Percentiles rank a stretch among this genome's conserved stretches.
phyloP scores from a whole-genome alignment of 1,140 invertebrate genomes.

The Brachionus rotundiformis region DNA sequence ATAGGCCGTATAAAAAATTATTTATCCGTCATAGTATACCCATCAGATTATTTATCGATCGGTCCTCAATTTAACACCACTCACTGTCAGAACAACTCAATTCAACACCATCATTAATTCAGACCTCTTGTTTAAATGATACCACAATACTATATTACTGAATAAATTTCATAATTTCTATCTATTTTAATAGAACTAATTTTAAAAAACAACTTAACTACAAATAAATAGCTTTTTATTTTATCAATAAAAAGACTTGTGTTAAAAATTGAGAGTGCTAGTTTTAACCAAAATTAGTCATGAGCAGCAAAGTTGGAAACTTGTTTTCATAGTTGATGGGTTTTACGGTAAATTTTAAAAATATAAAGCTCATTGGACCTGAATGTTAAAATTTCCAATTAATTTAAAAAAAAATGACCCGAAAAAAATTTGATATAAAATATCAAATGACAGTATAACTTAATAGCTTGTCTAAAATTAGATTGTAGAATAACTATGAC shows the following conservation, averaged over 20 bases:
- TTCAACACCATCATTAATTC: too few relatives aligned
- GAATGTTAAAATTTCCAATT: background rate
- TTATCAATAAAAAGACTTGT: too few relatives aligned
- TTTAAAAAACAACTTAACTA: too few relatives aligned
- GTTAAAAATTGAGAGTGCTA: background rate
- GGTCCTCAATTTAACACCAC: background rate
- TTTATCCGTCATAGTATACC: background rate
- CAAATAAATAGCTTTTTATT: too few relatives aligned
- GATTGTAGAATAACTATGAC: background rate
- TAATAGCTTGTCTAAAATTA: constrained; percentile 9
- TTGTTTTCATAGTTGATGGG: background rate
- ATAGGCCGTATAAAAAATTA: too few relatives aligned
- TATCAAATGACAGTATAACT: constrained; percentile 11
- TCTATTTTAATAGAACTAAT: too few relatives aligned
- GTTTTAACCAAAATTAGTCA: background rate
- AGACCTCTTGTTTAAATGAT: too few relatives aligned
- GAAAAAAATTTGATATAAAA: background rate
- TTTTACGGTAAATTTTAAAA: background rate
- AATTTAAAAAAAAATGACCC: background rate
- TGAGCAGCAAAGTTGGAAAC: background rate
- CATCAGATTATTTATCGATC: background rate
- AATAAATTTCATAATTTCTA: too few relatives aligned
- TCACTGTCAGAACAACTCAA: too few relatives aligned
- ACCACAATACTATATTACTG: too few relatives aligned
- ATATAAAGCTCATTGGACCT: background rate